Evolutionary conservation across 2,797 vertebrate genomes (phyloP).

Genomic region (Poecilia velifera): DNA sequence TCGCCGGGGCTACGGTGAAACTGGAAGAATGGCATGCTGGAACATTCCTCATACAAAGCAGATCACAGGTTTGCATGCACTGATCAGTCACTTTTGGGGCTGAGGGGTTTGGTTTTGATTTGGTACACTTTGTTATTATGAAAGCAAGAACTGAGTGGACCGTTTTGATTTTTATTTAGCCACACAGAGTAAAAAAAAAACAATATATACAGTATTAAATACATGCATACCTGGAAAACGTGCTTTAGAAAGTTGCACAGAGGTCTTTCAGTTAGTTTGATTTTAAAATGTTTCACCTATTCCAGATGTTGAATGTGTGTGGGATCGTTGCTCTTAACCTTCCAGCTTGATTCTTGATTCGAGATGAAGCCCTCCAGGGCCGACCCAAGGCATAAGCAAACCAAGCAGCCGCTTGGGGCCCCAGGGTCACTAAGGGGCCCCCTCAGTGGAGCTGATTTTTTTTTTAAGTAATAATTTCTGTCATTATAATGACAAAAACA

Average conservation of each 20-base stretch:
- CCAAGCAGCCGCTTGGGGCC: too few relatives aligned
- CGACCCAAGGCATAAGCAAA: too few relatives aligned
- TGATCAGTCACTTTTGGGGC: too few relatives aligned
- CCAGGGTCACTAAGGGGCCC: too few relatives aligned
- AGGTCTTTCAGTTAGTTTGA: background rate
- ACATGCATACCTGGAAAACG: background rate
- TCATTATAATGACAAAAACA: too few relatives aligned
- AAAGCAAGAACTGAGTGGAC: background rate
- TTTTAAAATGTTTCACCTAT: background rate
- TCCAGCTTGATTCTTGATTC: background rate
- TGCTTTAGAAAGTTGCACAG: background rate
- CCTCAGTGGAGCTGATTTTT: too few relatives aligned
- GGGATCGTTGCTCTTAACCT: too few relatives aligned
- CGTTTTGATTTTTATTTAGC: background rate
- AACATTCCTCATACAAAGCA: slow-evolving; percentile 17
- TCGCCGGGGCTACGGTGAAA: slow-evolving; percentile 50
- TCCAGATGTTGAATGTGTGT: background rate
- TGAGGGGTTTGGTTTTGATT: background rate
- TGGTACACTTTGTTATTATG: background rate
- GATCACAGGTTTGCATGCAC: background rate
- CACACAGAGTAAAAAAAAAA: background rate
- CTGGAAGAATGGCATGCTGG: slow-evolving; percentile 45
- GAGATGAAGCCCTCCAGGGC: background rate
- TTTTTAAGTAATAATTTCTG: too few relatives aligned
- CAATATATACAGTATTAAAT: background rate